Percentiles rank a stretch among this genome's conserved stretches.
These are phyloP conservation scores for Lanius collurio DNA, from an alignment of 2,113 vertebrate species.

Conservation along the genomic window DNA sequence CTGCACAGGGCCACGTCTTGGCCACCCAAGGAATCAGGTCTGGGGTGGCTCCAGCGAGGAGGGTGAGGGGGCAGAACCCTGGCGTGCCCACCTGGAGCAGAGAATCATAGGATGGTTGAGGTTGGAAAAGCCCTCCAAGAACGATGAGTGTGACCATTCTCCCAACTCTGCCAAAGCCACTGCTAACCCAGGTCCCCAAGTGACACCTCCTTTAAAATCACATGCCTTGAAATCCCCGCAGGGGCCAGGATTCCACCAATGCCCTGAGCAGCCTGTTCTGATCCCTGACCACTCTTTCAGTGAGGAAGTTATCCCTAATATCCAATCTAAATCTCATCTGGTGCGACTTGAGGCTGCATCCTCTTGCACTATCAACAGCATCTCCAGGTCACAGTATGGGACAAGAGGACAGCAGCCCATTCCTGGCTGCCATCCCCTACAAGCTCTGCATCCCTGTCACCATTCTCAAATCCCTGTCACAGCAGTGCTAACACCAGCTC, in stretches of 20 bases:
- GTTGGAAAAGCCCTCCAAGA: background rate
- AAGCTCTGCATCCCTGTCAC: background rate
- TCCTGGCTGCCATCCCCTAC: background rate
- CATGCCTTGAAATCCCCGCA: background rate
- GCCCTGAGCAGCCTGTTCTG: background rate
- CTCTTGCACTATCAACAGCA: background rate
- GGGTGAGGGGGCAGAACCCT: background rate
- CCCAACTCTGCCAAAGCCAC: background rate
- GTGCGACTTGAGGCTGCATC: no score
- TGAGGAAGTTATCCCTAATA: background rate
- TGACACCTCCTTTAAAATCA: background rate
- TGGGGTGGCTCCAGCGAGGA: background rate
- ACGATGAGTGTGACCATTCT: accelerated
- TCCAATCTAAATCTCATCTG: background rate
- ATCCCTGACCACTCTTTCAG: background rate
- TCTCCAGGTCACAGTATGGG: background rate
- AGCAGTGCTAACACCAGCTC: background rate
- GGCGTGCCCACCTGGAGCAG: background rate
- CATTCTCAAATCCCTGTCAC: background rate
- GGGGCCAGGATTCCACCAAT: background rate
- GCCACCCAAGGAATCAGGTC: background rate
- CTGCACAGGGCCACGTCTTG: background rate
- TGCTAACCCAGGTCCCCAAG: accelerated
- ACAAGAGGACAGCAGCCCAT: background rate
- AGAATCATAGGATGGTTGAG: accelerated